Percentiles rank a stretch among this genome's conserved stretches.
Evolutionary conservation across 2,113 vertebrate genomes (phyloP).

Genomic region (Rhombomys opimus): DNA sequence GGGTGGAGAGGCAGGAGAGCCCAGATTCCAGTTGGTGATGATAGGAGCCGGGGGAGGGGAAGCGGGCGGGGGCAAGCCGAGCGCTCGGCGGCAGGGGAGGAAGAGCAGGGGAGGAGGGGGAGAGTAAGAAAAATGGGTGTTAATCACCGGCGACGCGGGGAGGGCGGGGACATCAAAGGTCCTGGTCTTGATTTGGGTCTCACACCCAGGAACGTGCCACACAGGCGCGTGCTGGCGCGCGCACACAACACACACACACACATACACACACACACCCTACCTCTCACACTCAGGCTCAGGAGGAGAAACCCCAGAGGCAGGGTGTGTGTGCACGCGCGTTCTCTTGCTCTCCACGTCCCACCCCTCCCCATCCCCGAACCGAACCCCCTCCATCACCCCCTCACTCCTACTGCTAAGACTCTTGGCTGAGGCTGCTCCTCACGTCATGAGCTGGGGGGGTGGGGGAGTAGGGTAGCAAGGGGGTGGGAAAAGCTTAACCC

Average conservation of each 20-base stretch:
- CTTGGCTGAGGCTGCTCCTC: constrained; percentile 75
- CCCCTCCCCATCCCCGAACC: constrained; percentile 74
- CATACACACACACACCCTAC: constrained; percentile 50
- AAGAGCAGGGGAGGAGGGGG: constrained; percentile 50
- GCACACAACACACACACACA: neutral
- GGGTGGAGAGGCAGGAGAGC: constrained; percentile 34
- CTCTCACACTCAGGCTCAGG: constrained; percentile 59
- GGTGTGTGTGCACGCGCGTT: constrained; percentile 45
- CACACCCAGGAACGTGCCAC: constrained; percentile 36
- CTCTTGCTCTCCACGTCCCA: constrained; percentile 62
- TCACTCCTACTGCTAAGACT: constrained; percentile 72
- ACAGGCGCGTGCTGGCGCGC: neutral
- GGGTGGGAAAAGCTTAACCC: constrained; percentile 67
- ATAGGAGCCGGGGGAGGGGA: constrained; percentile 50
- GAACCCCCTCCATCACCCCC: constrained; percentile 63
- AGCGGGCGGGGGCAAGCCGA: constrained; percentile 45
- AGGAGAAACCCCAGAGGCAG: constrained; percentile 60
- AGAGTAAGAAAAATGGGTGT: constrained; percentile 42
- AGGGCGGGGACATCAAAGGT: constrained; percentile 62
- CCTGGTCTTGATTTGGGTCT: constrained; percentile 65
- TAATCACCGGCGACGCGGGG: constrained; percentile 41
- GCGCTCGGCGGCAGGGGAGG: constrained; percentile 47
- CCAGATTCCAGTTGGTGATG: constrained; percentile 53
- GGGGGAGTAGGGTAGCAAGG: constrained; percentile 65
- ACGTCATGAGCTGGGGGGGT: constrained; percentile 69